These are phyloP conservation scores for Candoia aspera DNA, from an alignment of 2,113 vertebrate genomes.

Conservation along the genomic window DNA sequence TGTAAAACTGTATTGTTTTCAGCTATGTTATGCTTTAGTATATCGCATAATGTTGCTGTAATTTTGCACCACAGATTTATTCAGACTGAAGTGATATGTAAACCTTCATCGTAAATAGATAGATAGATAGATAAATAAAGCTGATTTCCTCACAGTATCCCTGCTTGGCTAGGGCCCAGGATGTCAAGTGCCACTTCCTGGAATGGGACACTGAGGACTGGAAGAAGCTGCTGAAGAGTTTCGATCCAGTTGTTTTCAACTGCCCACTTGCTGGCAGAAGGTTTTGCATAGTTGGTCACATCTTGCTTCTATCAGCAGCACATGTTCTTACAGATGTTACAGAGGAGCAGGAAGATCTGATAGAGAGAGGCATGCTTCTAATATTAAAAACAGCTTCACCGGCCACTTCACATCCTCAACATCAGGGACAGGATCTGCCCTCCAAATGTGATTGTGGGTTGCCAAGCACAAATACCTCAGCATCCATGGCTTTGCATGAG, in stretches of 20 bases:
- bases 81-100: neutral
- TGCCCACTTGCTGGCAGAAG: neutral
- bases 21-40: neutral
- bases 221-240: neutral
- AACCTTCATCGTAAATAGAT: neutral
- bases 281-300: neutral
- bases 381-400: neutral
- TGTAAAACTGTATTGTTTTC: neutral
- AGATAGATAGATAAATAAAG: neutral
- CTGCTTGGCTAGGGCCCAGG: neutral
- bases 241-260: neutral
- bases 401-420: neutral
- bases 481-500: neutral
- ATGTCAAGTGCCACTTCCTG: neutral
- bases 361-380: neutral
- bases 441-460: neutral
- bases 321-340: neutral
- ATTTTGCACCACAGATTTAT: neutral
- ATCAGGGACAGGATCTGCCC: neutral
- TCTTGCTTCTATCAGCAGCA: neutral
- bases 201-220: neutral
- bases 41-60: neutral
- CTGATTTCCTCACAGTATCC: neutral
- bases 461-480: neutral
- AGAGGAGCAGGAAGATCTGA: neutral